These are phyloP conservation scores for Drosophila atripex DNA, from an alignment of 2,888 invertebrate genomes.

Conservation along the genomic window DNA sequence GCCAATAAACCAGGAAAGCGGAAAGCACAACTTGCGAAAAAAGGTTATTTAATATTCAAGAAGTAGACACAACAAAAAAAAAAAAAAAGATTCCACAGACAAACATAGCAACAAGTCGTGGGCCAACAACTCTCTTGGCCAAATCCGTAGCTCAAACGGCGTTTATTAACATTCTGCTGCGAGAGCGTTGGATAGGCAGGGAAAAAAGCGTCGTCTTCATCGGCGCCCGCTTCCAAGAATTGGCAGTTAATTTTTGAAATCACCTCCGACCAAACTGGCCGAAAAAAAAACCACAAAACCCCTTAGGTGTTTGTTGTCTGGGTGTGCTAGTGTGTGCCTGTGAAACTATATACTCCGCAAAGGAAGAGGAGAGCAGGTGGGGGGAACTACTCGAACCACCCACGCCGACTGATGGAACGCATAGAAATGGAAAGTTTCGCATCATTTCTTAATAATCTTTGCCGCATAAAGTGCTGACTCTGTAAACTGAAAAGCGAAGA, in stretches of 20 bases:
- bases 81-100: slow-evolving; percentile 22
- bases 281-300: slow-evolving; percentile 36
- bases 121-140: slow-evolving; percentile 4
- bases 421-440: slow-evolving; percentile 69
- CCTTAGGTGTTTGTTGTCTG: slow-evolving; percentile 43
- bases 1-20: slow-evolving; percentile 22
- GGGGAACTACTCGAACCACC: slow-evolving; percentile 56
- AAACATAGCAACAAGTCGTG: slow-evolving; percentile 77
- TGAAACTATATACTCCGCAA: slow-evolving; percentile 49
- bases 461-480: slow-evolving; percentile 8
- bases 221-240: slow-evolving; percentile 65
- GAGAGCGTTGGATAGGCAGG: slow-evolving; percentile 46
- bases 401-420: slow-evolving; percentile 46
- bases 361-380: background rate
- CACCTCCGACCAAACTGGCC: slow-evolving; percentile 24
- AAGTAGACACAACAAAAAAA: slow-evolving; percentile 10
- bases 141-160: slow-evolving; percentile 21
- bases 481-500: slow-evolving; percentile 7
- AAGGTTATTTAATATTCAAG: slow-evolving; percentile 68
- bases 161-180: slow-evolving; percentile 69
- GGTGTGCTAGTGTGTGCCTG: slow-evolving; percentile 34
- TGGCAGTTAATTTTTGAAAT: slow-evolving; percentile 77
- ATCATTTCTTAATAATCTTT: slow-evolving; percentile 34
- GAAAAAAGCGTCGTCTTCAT: slow-evolving; percentile 43
- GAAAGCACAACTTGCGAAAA: slow-evolving; percentile 51